Percentiles rank a stretch among this genome's conserved stretches.
Evolutionary conservation across 2,113 vertebrate species (phyloP).

Genomic region (Notarius lentiginosus): DNA sequence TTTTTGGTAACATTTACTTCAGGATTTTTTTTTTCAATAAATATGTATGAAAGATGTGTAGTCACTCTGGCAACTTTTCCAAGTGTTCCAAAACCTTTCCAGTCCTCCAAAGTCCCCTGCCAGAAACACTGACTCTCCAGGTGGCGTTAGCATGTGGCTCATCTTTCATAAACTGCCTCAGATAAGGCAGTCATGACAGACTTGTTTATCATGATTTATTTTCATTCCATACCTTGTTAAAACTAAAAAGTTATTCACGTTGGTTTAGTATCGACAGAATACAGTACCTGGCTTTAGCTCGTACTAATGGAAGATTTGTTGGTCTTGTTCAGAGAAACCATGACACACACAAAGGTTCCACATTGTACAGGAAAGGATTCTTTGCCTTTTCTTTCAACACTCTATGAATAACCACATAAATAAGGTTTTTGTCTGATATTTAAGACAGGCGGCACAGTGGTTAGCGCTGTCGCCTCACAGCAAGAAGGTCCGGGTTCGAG

Average conservation of each 20-base stretch:
- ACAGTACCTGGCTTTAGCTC: neutral
- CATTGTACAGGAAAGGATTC: neutral
- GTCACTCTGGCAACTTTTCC: neutral
- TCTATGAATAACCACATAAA: neutral
- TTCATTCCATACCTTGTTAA: neutral
- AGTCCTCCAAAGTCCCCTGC: neutral
- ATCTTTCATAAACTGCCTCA: neutral
- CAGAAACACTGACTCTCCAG: neutral
- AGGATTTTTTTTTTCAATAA: neutral
- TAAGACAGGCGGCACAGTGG: no score
- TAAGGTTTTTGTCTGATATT: neutral
- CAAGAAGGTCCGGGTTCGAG: no score
- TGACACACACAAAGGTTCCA: neutral
- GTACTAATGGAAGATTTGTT: neutral
- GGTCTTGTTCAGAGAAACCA: neutral
- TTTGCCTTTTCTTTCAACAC: neutral
- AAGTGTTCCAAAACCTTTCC: neutral
- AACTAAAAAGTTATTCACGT: neutral
- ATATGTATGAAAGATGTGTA: neutral
- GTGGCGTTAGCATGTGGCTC: neutral
- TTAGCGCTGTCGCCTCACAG: no score
- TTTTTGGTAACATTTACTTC: neutral
- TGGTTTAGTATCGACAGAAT: neutral
- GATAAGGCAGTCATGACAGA: neutral
- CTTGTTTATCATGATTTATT: neutral